A percentile compares a stretch with the other conserved stretches of the same genome.
Evolutionary conservation across 2,888 invertebrate genomes (phyloP).

Genomic region (Eremobia ochroleuca): DNA sequence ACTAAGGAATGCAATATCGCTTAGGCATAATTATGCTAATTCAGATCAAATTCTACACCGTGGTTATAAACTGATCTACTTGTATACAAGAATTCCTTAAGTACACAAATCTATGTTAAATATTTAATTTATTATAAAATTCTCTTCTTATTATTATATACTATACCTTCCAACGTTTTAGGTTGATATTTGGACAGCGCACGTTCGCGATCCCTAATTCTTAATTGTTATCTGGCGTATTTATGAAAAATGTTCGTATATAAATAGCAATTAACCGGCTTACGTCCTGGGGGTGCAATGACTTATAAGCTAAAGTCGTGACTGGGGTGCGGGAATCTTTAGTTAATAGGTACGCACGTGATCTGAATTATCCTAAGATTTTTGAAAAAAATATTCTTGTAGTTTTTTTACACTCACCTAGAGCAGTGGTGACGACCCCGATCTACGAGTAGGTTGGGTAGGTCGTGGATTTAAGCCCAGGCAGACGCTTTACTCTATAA

Average conservation of each 20-base stretch:
- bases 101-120: too few relatives aligned
- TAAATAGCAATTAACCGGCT: slow-evolving; percentile 80
- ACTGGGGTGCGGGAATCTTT: slow-evolving; percentile 70
- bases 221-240: slow-evolving; percentile 62
- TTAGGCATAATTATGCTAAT: neutral
- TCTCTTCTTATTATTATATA: neutral
- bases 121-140: neutral
- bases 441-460: neutral
- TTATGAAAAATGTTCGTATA: slow-evolving; percentile 71
- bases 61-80: neutral
- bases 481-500: neutral
- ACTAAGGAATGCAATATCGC: neutral
- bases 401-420: neutral
- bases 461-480: neutral
- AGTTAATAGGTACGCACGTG: slow-evolving; percentile 76
- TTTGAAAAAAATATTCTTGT: slow-evolving; percentile 28
- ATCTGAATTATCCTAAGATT: slow-evolving; percentile 64
- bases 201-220: slow-evolving; percentile 38
- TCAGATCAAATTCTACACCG: neutral
- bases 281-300: slow-evolving; percentile 79
- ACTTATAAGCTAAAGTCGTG: slow-evolving; percentile 81
- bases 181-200: slow-evolving; percentile 8
- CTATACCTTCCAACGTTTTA: neutral
- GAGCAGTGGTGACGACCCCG: neutral
- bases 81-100: neutral